A percentile compares a stretch with the other conserved stretches of the same genome.
These are phyloP conservation scores for Palythoa caribaeorum DNA, from an alignment of 92 coral and sea anemone genomes.

Conservation along the genomic window DNA sequence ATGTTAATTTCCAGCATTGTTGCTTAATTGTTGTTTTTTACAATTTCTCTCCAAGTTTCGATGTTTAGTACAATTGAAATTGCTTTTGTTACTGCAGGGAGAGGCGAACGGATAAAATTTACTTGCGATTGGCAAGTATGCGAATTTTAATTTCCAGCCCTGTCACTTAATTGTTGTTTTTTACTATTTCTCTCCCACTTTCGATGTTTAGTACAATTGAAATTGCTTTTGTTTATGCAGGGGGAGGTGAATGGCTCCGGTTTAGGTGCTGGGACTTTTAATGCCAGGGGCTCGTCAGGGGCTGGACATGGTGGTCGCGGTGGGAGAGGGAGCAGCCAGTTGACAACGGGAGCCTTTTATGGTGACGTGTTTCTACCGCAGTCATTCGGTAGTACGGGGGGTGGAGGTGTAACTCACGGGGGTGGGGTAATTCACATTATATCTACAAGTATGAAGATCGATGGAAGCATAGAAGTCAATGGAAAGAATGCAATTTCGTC, in stretches of 20 bases:
- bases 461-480: slow-evolving; percentile 53
- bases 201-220: neutral
- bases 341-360: slow-evolving; percentile 70
- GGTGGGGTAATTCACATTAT: slow-evolving; percentile 70
- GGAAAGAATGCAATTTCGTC: slow-evolving; percentile 50
- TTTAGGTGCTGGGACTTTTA: slow-evolving; percentile 57
- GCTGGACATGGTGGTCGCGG: slow-evolving; percentile 87
- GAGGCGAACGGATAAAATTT: slow-evolving; percentile 29
- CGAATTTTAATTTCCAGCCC: no score
- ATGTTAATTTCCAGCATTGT: no score
- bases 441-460: slow-evolving; percentile 51
- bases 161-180: no score
- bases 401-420: slow-evolving; percentile 65
- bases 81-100: slow-evolving; percentile 40
- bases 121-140: no score
- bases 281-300: slow-evolving; percentile 71
- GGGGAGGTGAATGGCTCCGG: slow-evolving; percentile 59
- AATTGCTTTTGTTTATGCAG: slow-evolving; percentile 27
- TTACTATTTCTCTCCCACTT: no score
- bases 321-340: slow-evolving; percentile 58
- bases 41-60: no score
- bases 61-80: neutral
- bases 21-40: no score
- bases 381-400: slow-evolving; percentile 73
- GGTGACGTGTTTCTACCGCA: slow-evolving; percentile 62